Evolutionary conservation across 2,113 vertebrate genomes (phyloP).

Genomic region (Mugil cephalus): DNA sequence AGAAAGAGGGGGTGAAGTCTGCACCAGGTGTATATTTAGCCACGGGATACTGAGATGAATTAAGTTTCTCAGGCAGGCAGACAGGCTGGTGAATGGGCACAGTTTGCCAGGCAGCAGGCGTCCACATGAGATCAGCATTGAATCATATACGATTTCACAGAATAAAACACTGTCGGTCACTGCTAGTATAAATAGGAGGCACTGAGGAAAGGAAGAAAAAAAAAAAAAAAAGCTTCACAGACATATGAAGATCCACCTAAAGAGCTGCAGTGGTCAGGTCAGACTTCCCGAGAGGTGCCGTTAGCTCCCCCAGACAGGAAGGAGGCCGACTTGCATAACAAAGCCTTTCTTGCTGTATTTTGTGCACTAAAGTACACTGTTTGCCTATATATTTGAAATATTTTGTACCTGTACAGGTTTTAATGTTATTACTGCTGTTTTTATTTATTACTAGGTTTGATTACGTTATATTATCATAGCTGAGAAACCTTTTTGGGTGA

Average conservation of each 20-base stretch:
- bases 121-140: slow-evolving; percentile 9
- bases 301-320: slow-evolving; percentile 29
- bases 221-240: neutral
- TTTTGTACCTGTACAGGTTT: slow-evolving; percentile 78
- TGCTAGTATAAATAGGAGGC: neutral
- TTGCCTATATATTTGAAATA: slow-evolving; percentile 78
- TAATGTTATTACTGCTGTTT: slow-evolving; percentile 71
- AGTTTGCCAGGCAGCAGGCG: slow-evolving; percentile 16
- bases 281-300: slow-evolving; percentile 23
- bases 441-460: slow-evolving; percentile 82
- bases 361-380: slow-evolving; percentile 81
- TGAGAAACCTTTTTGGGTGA: slow-evolving; percentile 55
- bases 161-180: slow-evolving; percentile 27
- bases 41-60: neutral
- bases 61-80: slow-evolving; percentile 15
- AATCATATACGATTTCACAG: slow-evolving; percentile 13
- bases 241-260: slow-evolving; percentile 4
- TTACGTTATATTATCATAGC: slow-evolving; percentile 62
- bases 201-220: too few relatives aligned
- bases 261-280: slow-evolving; percentile 15
- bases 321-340: slow-evolving; percentile 34
- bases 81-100: neutral
- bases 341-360: slow-evolving; percentile 76
- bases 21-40: neutral
- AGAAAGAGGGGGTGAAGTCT: slow-evolving; percentile 1